Conservation (phyloP, 37 sponge, comb jelly and placozoan genomes). For the Beroe ovata region DNA sequence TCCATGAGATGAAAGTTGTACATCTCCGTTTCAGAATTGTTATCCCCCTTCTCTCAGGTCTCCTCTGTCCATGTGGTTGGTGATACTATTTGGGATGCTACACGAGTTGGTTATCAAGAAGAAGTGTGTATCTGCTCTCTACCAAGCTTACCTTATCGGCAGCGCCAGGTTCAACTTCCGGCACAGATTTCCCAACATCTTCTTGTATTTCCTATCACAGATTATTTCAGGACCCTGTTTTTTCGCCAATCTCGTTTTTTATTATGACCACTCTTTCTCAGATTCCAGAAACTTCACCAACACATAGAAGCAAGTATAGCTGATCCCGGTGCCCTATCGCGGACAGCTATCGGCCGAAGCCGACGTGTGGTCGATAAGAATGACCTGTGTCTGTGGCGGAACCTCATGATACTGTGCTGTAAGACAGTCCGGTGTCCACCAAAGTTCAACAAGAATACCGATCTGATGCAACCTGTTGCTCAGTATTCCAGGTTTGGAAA, state of each 20-base stretch:
- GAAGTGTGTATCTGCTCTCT: constrained; percentile 28
- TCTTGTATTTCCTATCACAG: too few relatives aligned
- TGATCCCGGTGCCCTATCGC: neutral
- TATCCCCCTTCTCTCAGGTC: constrained; percentile 29
- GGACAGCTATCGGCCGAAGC: neutral
- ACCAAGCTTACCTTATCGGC: constrained; percentile 26
- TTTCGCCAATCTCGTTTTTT: neutral
- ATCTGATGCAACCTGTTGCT: neutral
- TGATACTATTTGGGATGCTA: constrained; percentile 10
- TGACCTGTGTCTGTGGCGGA: constrained; percentile 31
- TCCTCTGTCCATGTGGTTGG: constrained; percentile 25
- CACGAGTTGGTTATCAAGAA: constrained; percentile 48
- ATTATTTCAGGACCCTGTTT: too few relatives aligned
- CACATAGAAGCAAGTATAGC: constrained; percentile 7
- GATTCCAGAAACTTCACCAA: constrained; percentile 27
- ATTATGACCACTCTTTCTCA: neutral
- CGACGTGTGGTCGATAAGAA: neutral
- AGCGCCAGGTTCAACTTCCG: constrained; percentile 61
- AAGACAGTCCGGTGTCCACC: constrained; percentile 17
- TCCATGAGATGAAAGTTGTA: neutral
- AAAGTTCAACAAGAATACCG: constrained; percentile 28
- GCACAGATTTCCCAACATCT: too few relatives aligned
- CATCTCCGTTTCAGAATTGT: too few relatives aligned
- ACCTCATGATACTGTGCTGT: constrained; percentile 40
- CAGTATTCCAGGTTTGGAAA: neutral